Evolutionary conservation across 1,140 invertebrate genomes (phyloP).

Genomic region (Agrilus planipennis): DNA sequence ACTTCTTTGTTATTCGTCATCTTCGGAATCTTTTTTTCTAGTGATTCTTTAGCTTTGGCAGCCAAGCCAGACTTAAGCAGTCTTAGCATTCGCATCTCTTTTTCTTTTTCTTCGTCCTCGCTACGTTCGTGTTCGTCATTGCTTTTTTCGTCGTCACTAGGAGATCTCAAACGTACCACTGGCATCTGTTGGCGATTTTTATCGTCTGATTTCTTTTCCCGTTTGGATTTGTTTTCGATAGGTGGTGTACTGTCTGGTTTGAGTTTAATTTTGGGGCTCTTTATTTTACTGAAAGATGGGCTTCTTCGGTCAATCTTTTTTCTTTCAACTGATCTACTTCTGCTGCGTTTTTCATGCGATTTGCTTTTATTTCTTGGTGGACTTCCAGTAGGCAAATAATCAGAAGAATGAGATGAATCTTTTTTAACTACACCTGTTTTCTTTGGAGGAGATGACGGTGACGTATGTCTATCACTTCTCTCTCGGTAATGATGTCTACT

Average conservation of each 20-base stretch:
- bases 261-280: background rate
- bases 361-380: background rate
- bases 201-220: constrained; percentile 12
- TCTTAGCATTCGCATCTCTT: constrained; percentile 49
- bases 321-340: too few relatives aligned
- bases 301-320: background rate
- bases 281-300: background rate
- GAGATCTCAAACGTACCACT: constrained; percentile 49
- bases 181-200: constrained; percentile 34
- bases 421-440: constrained; percentile 8
- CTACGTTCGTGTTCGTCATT: constrained; percentile 36
- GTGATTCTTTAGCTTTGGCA: constrained; percentile 45
- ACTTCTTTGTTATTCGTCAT: constrained; percentile 3
- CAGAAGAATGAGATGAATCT: too few relatives aligned
- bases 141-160: constrained; percentile 44
- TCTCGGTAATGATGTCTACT: too few relatives aligned
- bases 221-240: constrained; percentile 21
- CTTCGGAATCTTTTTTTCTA: constrained; percentile 38
- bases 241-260: constrained; percentile 13
- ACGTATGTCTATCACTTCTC: constrained; percentile 11
- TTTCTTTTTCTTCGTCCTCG: constrained; percentile 36
- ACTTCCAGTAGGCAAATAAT: too few relatives aligned
- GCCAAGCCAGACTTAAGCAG: constrained; percentile 48
- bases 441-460: constrained; percentile 9
- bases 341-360: too few relatives aligned